Base-by-base conservation (phyloP, 2,113 vertebrate species). In the Symphodus melops region DNA sequence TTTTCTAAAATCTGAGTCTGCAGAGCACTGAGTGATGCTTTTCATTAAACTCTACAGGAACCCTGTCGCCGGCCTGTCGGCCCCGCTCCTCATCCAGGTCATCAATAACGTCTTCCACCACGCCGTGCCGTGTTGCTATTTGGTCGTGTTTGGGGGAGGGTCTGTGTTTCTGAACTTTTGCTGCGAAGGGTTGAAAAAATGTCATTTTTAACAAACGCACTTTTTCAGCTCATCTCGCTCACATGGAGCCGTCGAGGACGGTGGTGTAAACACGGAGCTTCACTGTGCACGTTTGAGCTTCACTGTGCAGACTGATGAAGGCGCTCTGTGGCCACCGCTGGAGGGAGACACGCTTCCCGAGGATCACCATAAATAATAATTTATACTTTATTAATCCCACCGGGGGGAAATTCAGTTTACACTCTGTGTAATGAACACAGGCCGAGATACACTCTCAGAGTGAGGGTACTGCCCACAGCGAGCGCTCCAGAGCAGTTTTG, bases 41-140 rank as follows among this genome's bases (percentile, higher is more conserved):
- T 89, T 88, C 77, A 92, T 90, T 87, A 85, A 85, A 89, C 68
- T 56, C 82, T 59, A 20, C 80, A 83, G 86, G 82, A 90, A 83
- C 81, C 67, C 71, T 78, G 87, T 83, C 79, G 85, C 83, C 88
- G 71, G 85, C 70, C 70, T 85, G 88, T 86, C 86, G 80, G 87
- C 53, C 28, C 73, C 85, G 70, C 76, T 69, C 75, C 19, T 7
- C 19, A 74, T 77, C 51, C 79, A 79, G 77, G 20, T 83, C 85
- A 81, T 77, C 72, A 82, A 75, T 82, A 79, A 81, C 10, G 11
- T 77, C 65, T 75, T 72, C 79, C 76, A 42, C 64, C 55, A 73
- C 52, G 33, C 20, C 74, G 48, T 48, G 17, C 16, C 4, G 72
- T 41, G 59, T 67, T 82, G 62, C 70, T 51, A 62, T 81, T 60